Evolutionary conservation across 2,113 vertebrate genomes (phyloP).

Genomic region (Chitala chitala): DNA sequence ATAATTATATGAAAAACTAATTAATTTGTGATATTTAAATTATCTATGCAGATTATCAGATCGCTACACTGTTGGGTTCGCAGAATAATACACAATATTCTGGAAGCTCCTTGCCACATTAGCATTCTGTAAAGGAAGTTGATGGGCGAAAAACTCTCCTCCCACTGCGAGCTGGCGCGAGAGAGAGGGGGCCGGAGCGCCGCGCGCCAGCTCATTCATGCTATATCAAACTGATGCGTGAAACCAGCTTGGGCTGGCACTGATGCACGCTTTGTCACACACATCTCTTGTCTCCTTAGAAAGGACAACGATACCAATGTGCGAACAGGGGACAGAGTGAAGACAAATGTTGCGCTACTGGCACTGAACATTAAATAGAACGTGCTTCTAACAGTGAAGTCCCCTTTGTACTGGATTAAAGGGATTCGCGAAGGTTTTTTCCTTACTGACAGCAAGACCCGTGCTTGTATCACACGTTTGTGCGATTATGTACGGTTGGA

Average conservation of each 20-base stretch:
- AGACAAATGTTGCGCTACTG: background rate
- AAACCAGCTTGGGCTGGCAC: background rate
- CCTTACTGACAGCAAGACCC: background rate
- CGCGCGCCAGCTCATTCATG: conserved; percentile 27
- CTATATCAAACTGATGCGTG: conserved; percentile 15
- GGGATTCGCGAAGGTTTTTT: too few species aligned
- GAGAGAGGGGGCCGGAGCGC: conserved; percentile 20
- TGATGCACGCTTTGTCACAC: conserved; percentile 1
- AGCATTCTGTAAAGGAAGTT: conserved; percentile 13
- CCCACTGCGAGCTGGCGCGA: conserved; percentile 20
- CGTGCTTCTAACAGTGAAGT: too few species aligned
- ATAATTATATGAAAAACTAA: too few species aligned
- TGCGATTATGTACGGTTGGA: background rate
- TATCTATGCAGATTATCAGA: background rate
- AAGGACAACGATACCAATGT: background rate
- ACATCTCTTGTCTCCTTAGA: background rate
- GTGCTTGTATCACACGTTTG: background rate
- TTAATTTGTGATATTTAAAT: background rate
- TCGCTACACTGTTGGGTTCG: background rate
- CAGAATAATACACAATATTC: conserved; percentile 7
- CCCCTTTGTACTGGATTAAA: too few species aligned
- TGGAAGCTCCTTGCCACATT: conserved; percentile 16
- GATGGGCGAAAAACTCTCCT: conserved; percentile 21
- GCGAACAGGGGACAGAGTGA: background rate
- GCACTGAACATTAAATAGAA: too few species aligned